Conservation (phyloP, 2,113 vertebrate genomes). For the Oryzias javanicus region DNA sequence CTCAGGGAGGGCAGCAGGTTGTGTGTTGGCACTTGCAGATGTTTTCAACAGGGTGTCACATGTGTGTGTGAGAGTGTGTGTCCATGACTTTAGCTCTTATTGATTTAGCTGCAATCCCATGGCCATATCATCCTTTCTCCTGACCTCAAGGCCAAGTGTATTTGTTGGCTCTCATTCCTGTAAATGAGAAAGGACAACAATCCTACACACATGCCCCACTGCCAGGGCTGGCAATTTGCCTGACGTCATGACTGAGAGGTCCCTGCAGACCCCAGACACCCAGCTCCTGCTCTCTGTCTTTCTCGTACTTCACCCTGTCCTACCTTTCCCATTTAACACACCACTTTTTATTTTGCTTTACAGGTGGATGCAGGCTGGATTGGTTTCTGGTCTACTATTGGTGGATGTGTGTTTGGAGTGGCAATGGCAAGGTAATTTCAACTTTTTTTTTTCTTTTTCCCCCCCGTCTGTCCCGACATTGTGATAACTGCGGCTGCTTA, state of each 20-base stretch:
- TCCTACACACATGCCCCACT: slow-evolving; percentile 6
- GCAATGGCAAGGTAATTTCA: slow-evolving; percentile 88
- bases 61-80: slow-evolving; percentile 6
- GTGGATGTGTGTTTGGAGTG: slow-evolving; percentile 94
- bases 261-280: slow-evolving; percentile 22
- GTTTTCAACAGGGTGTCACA: slow-evolving; percentile 19
- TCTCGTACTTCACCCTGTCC: slow-evolving; percentile 4
- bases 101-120: slow-evolving; percentile 26
- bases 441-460: not conserved
- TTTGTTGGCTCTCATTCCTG: slow-evolving; percentile 12
- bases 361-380: slow-evolving; percentile 98
- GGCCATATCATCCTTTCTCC: slow-evolving; percentile 9
- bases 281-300: slow-evolving; percentile 13
- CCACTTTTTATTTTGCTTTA: too few species aligned
- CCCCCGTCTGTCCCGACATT: not conserved
- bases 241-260: slow-evolving; percentile 41
- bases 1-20: slow-evolving; percentile 33
- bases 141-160: slow-evolving; percentile 22
- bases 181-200: slow-evolving; percentile 24
- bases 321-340: not conserved
- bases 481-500: not conserved
- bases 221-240: slow-evolving; percentile 16
- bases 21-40: slow-evolving; percentile 29
- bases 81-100: slow-evolving; percentile 20
- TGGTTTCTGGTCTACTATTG: slow-evolving; percentile 95